These are phyloP conservation scores for Sylvilagus bachmani DNA, from an alignment of 2,113 vertebrate species.

Conservation along the genomic window DNA sequence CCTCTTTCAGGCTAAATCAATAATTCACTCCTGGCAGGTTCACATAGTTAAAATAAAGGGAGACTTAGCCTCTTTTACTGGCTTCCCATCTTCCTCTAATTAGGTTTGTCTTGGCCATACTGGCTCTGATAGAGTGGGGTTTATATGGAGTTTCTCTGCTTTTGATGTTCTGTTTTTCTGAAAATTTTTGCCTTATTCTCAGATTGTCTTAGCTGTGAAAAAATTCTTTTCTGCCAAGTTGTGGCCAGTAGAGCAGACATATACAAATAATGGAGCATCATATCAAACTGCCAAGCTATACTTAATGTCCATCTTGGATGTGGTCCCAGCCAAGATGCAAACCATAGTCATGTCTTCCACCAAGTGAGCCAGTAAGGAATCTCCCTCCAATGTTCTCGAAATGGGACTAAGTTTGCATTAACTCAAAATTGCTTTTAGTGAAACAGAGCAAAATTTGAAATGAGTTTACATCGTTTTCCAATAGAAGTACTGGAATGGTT, in stretches of 20 bases:
- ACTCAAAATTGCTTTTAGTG: not conserved
- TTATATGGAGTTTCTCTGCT: slow-evolving; percentile 23
- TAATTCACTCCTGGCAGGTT: slow-evolving; percentile 38
- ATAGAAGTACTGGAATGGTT: not conserved
- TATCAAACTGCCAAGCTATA: not conserved
- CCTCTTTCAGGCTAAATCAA: not conserved
- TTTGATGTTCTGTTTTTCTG: slow-evolving; percentile 13
- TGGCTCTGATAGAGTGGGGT: not conserved
- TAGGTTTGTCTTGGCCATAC: slow-evolving; percentile 53
- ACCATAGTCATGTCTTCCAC: not conserved
- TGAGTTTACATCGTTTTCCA: not conserved
- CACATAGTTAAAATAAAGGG: slow-evolving; percentile 3
- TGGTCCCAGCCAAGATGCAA: not conserved
- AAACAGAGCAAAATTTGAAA: not conserved
- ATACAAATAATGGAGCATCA: not conserved
- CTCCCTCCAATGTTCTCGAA: not conserved
- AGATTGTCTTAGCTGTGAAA: not conserved
- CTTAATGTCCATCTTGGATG: not conserved
- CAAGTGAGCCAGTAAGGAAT: not conserved
- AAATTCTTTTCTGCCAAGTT: slow-evolving; percentile 22
- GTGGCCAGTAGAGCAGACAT: not conserved
- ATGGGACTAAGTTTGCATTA: not conserved
- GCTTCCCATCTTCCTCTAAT: not conserved
- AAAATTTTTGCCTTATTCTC: slow-evolving; percentile 10
- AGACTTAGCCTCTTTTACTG: not conserved